Conservation (phyloP, 2,888 invertebrate genomes). For the Leucoma salicis region DNA sequence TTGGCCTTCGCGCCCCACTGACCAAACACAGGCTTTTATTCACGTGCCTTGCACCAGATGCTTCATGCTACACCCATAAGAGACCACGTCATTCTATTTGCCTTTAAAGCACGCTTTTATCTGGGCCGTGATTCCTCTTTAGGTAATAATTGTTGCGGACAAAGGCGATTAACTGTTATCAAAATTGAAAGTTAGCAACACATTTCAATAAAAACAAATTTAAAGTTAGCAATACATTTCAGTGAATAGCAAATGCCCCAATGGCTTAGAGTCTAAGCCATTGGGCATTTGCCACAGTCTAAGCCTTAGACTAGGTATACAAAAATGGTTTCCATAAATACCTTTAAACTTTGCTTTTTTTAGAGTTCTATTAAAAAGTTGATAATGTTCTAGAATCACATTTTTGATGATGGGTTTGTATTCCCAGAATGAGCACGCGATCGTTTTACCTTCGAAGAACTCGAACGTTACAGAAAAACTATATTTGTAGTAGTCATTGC, state of each 20-base stretch:
- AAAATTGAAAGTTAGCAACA: neutral
- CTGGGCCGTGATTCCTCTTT: neutral
- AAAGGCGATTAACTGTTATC: neutral
- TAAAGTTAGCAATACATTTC: neutral
- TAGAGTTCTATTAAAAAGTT: neutral
- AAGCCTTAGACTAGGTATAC: no score
- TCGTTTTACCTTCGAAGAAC: conserved; percentile 46
- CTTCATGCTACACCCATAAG: conserved; percentile 56
- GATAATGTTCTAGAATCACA: no score
- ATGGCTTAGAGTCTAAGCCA: no score
- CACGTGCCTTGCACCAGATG: conserved; percentile 63
- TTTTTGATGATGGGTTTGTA: conserved; percentile 21
- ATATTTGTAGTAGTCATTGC: conserved; percentile 32
- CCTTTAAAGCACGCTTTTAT: conserved; percentile 22
- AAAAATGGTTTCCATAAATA: no score
- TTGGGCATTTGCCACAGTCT: no score
- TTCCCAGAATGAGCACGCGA: conserved; percentile 51
- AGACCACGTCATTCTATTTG: conserved; percentile 44
- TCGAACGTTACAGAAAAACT: conserved; percentile 32
- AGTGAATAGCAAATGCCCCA: no score
- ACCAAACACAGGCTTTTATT: conserved; percentile 61
- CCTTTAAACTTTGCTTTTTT: neutral
- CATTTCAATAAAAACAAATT: neutral
- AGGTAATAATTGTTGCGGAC: neutral
- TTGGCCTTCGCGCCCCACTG: conserved; percentile 74